phyloP scores from a whole-genome alignment of 2,888 invertebrate species.

The Eupithecia centaureata region DNA sequence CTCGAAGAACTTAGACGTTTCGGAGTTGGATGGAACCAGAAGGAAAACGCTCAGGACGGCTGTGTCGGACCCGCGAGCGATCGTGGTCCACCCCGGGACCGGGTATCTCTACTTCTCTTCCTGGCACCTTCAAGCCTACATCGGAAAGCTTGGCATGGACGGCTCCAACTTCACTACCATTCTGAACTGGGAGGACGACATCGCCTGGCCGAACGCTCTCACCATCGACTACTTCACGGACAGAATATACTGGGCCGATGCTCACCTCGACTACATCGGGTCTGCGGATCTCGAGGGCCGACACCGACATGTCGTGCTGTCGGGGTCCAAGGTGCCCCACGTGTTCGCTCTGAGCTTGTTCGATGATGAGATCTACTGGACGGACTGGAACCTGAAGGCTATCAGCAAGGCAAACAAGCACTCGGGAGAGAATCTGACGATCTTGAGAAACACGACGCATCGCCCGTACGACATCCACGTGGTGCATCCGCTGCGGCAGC shows the following conservation, averaged over 20 bases:
- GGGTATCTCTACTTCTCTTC: constrained; percentile 98
- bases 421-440: constrained; percentile 88
- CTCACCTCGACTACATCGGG: constrained; percentile 98
- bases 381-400: constrained; percentile 98
- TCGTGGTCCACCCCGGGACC: constrained; percentile 96
- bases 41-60: constrained; percentile 94
- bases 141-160: constrained; percentile 98
- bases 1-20: constrained; percentile 96
- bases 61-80: constrained; percentile 96
- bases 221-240: constrained; percentile 98
- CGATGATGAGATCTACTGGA: constrained; percentile 97
- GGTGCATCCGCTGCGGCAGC: constrained; percentile 94
- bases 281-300: constrained; percentile 96
- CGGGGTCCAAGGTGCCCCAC: constrained; percentile 94
- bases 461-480: constrained; percentile 97
- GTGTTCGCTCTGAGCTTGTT: constrained; percentile 97
- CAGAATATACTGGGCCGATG: constrained; percentile 98
- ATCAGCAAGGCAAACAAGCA: constrained; percentile 97
- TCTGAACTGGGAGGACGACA: constrained; percentile 95
- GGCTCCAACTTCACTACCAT: constrained; percentile 95
- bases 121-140: constrained; percentile 98
- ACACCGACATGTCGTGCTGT: constrained; percentile 91
- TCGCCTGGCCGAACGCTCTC: constrained; percentile 99
- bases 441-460: constrained; percentile 95
- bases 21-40: constrained; percentile 96